Evolutionary conservation across 2,888 invertebrate genomes (phyloP).

Genomic region (Eupithecia inturbata): DNA sequence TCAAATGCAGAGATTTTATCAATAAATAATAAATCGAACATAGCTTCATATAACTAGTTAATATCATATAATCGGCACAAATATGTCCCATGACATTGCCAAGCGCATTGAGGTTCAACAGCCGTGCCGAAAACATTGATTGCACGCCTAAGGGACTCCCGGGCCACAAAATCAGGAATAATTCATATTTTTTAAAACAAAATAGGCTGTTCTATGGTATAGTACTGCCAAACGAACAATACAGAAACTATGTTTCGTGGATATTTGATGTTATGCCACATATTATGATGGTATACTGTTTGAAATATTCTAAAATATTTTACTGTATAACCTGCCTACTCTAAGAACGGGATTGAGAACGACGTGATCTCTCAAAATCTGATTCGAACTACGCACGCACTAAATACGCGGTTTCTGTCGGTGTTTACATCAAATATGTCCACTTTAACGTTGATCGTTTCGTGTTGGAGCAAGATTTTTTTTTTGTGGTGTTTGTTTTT

Average conservation of each 20-base stretch:
- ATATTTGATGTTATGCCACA: not conserved
- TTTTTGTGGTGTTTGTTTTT: not conserved
- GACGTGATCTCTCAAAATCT: not conserved
- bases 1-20: constrained; percentile 10
- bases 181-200: not conserved
- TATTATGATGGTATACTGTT: not conserved
- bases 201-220: not conserved
- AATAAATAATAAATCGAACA: constrained; percentile 17
- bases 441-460: not conserved
- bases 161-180: not conserved
- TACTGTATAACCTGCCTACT: not conserved
- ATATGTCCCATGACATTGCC: not conserved
- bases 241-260: not conserved
- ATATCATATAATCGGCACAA: not conserved
- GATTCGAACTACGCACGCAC: too few relatives aligned
- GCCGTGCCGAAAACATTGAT: not conserved
- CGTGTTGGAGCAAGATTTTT: not conserved
- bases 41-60: not conserved
- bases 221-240: not conserved
- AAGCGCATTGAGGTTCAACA: not conserved
- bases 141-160: constrained; percentile 6
- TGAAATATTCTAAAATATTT: not conserved
- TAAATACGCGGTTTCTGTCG: not conserved
- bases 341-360: not conserved
- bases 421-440: not conserved